Evolutionary conservation across 2,797 vertebrate genomes (phyloP).

Genomic region (Pangasius macronema): DNA sequence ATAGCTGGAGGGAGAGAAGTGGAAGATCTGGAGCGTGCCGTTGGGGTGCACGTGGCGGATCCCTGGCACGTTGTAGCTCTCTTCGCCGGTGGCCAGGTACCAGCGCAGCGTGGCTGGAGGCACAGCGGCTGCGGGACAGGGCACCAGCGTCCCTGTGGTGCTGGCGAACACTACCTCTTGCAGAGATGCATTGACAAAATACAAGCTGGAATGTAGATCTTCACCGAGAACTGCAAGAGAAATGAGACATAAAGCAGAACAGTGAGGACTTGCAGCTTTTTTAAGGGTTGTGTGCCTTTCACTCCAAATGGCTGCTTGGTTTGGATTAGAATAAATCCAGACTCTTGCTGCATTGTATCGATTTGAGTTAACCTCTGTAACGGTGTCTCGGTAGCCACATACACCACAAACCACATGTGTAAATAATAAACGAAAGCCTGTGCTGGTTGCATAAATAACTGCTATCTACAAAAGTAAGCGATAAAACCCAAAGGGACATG

Average conservation of each 20-base stretch:
- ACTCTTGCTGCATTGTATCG: background rate
- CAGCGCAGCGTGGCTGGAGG: constrained; percentile 94
- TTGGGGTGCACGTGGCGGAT: constrained; percentile 98
- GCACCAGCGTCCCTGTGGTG: constrained; percentile 97
- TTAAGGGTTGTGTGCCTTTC: background rate
- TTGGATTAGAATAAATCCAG: background rate
- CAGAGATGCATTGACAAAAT: constrained; percentile 99
- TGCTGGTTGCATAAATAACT: background rate
- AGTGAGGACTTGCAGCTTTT: background rate
- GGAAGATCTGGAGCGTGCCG: constrained; percentile 99
- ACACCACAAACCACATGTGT: constrained; percentile 3
- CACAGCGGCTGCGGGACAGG: constrained; percentile 95
- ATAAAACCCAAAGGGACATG: background rate
- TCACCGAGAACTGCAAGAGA: constrained; percentile 91
- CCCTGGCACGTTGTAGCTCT: constrained; percentile 99
- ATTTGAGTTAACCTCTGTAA: background rate
- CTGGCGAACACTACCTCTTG: constrained; percentile 99
- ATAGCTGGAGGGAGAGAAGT: constrained; percentile 99
- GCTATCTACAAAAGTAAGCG: background rate
- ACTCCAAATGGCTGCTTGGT: background rate
- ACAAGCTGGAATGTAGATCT: constrained; percentile 97
- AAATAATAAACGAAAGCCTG: background rate
- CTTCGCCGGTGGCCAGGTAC: constrained; percentile 98
- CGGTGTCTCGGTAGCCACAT: background rate
- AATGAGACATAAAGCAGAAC: background rate